Evolutionary conservation across 2,113 vertebrate genomes (phyloP).

Genomic region (Phalacrocorax pelagicus): DNA sequence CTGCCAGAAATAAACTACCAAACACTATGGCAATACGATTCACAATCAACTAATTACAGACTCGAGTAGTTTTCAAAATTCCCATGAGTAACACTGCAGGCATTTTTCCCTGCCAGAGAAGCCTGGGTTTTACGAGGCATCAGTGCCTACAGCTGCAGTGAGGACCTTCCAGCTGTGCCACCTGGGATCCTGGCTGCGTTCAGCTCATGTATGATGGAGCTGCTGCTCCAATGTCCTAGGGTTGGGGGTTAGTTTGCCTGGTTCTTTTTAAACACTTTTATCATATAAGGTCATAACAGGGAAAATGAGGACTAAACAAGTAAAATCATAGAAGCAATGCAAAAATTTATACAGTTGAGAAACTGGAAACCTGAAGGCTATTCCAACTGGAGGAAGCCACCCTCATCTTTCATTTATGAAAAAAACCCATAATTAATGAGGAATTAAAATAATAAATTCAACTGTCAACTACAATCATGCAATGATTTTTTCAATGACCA

Average conservation of each 20-base stretch:
- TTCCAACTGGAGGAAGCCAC: not conserved
- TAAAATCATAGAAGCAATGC: not conserved
- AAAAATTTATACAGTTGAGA: not conserved
- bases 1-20: conserved; percentile 57
- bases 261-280: not conserved
- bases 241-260: not conserved
- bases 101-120: conserved; percentile 39
- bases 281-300: not conserved
- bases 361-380: not conserved
- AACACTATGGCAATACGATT: conserved; percentile 2
- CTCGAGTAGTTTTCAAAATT: conserved; percentile 45
- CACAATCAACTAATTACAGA: conserved; percentile 58
- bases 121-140: conserved; percentile 21
- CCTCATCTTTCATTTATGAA: not conserved
- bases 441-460: not conserved
- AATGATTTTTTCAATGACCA: not conserved
- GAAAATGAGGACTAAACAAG: not conserved
- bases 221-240: not conserved
- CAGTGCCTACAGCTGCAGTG: not conserved
- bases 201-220: not conserved
- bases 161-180: not conserved
- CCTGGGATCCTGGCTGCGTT: not conserved
- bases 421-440: not conserved
- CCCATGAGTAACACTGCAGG: not conserved
- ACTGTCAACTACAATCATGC: not conserved